Percentiles rank a stretch among this genome's conserved stretches.
phyloP scores from a whole-genome alignment of 2,888 invertebrate species.

The Andricus curvator region DNA sequence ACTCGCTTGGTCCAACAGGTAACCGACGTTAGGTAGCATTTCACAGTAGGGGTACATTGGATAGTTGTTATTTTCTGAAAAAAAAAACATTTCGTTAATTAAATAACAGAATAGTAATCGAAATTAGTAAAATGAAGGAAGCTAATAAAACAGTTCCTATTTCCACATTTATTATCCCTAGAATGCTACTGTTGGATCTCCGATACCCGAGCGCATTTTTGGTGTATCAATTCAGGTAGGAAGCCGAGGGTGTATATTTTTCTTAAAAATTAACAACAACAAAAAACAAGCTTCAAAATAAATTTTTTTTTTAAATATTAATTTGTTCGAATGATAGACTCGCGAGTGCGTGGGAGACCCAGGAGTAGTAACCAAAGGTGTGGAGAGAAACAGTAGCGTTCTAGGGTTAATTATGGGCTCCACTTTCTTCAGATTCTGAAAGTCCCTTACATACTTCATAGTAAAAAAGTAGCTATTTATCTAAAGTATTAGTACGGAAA shows the following conservation, averaged over 20 bases:
- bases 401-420: background rate
- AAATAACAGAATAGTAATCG: background rate
- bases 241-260: too few relatives aligned
- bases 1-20: conserved; percentile 54
- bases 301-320: too few relatives aligned
- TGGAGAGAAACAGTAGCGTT: too few relatives aligned
- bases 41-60: conserved; percentile 5
- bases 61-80: conserved; percentile 22
- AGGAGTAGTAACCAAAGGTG: too few relatives aligned
- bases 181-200: too few relatives aligned
- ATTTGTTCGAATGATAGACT: too few relatives aligned
- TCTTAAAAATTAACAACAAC: too few relatives aligned
- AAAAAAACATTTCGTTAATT: background rate
- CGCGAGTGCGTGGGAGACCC: too few relatives aligned
- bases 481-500: background rate
- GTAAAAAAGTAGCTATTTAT: background rate
- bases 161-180: background rate
- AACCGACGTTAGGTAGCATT: conserved; percentile 16
- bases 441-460: background rate
- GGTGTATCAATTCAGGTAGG: too few relatives aligned
- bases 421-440: background rate
- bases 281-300: too few relatives aligned
- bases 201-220: too few relatives aligned
- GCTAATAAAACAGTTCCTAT: background rate
- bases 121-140: background rate